These are phyloP conservation scores for Strongylocentrotus purpuratus DNA, from an alignment of 35 echinoderm and acorn worm species.

Conservation along the genomic window DNA sequence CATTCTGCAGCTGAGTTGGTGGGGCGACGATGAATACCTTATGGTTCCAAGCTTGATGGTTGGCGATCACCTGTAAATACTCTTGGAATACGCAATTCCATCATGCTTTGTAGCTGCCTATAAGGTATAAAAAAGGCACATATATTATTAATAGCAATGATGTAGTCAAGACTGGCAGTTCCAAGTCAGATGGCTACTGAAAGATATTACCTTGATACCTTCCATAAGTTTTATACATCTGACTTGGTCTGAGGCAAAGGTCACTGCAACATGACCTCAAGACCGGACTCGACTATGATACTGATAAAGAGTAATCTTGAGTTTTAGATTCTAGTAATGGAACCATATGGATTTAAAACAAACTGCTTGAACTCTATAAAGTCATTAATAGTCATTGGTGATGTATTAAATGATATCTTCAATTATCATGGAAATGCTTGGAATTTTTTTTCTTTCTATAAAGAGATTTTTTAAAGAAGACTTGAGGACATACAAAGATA, in stretches of 20 bases:
- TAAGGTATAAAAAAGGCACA: neutral
- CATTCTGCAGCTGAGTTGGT: neutral
- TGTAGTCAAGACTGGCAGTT: too few species aligned
- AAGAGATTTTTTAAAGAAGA: neutral
- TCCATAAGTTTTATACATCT: too few species aligned
- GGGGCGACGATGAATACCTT: neutral
- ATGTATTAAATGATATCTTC: neutral
- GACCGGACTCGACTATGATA: too few species aligned
- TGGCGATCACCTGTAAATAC: slow-evolving; percentile 53
- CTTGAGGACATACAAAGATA: neutral
- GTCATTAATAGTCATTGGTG: neutral
- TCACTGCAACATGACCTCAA: too few species aligned
- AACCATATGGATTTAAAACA: neutral
- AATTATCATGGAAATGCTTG: too few species aligned
- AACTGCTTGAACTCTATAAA: neutral
- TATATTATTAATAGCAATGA: neutral
- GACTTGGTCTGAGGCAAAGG: too few species aligned
- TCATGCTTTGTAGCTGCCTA: slow-evolving; percentile 91
- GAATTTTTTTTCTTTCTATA: neutral
- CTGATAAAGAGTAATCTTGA: neutral
- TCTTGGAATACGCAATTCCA: slow-evolving; percentile 71
- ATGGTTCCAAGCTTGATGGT: neutral
- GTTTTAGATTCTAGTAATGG: neutral
- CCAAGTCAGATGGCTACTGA: too few species aligned
- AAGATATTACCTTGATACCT: too few species aligned